A percentile compares a stretch with the other conserved stretches of the same genome.
These are phyloP conservation scores for Sarcophaga subvicina DNA, from an alignment of 2,888 invertebrate species.

Conservation along the genomic window DNA sequence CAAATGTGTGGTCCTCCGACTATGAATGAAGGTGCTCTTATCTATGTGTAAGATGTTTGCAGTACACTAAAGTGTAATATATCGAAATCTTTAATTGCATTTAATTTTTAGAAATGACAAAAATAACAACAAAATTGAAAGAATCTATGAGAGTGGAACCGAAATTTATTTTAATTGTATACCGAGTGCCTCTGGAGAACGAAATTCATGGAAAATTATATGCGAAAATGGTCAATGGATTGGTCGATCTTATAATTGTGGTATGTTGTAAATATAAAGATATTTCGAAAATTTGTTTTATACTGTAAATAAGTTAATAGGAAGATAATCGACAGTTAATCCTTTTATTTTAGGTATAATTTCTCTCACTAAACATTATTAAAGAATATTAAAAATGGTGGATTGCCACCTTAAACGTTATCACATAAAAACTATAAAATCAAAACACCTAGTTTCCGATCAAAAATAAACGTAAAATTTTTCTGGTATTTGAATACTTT, in stretches of 20 bases:
- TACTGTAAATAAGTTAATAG: not conserved
- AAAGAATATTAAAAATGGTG: no score
- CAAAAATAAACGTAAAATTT: no score
- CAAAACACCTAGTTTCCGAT: no score
- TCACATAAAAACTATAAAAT: no score
- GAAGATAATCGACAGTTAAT: not conserved
- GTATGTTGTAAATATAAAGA: constrained; percentile 81
- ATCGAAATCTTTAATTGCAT: no score
- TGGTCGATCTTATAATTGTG: constrained; percentile 90
- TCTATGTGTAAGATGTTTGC: constrained; percentile 83
- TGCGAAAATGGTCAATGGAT: constrained; percentile 94
- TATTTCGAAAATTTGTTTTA: not conserved
- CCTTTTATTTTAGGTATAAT: not conserved
- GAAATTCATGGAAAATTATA: constrained; percentile 92
- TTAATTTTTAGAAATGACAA: constrained; percentile 84
- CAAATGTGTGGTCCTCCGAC: constrained; percentile 81
- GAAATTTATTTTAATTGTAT: constrained; percentile 93
- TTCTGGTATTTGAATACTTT: no score
- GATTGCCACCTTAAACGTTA: no score
- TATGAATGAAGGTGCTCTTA: constrained; percentile 89
- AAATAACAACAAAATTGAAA: constrained; percentile 84
- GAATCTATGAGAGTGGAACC: constrained; percentile 90
- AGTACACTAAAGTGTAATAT: not conserved
- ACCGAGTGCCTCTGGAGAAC: constrained; percentile 90
- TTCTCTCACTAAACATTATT: no score